Conservation (phyloP, 2,113 vertebrate species). For the Leptobrachium leishanense region DNA sequence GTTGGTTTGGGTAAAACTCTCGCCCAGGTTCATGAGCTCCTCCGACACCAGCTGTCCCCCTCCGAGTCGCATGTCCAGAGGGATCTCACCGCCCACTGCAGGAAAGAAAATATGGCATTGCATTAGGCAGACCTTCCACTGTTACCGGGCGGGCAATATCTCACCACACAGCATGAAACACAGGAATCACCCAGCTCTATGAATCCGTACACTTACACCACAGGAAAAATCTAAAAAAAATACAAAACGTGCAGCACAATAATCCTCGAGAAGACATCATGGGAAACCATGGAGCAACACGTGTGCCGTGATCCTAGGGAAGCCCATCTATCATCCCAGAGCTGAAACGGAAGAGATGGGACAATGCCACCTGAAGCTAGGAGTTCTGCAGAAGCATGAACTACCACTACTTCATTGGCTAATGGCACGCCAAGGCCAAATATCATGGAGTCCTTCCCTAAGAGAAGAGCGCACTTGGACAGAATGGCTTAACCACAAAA, state of each 20-base stretch:
- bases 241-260: neutral
- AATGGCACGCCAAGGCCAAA: no score
- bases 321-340: no score
- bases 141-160: neutral
- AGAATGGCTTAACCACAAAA: no score
- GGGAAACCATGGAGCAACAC: no score
- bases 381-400: no score
- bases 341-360: no score
- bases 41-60: conserved; percentile 94
- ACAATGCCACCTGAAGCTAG: no score
- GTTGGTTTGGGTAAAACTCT: conserved; percentile 93
- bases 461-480: no score
- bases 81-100: conserved; percentile 90
- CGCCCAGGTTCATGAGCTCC: conserved; percentile 96
- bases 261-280: neutral
- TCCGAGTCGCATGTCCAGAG: conserved; percentile 91
- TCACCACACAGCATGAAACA: neutral
- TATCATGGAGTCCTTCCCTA: no score
- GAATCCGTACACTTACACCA: neutral
- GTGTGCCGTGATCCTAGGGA: no score
- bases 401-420: no score
- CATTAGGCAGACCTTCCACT: neutral
- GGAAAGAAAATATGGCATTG: neutral
- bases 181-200: neutral
- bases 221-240: neutral